Base-by-base conservation (phyloP, 1,140 invertebrate species). In the Aphelenchoides avenae region DNA sequence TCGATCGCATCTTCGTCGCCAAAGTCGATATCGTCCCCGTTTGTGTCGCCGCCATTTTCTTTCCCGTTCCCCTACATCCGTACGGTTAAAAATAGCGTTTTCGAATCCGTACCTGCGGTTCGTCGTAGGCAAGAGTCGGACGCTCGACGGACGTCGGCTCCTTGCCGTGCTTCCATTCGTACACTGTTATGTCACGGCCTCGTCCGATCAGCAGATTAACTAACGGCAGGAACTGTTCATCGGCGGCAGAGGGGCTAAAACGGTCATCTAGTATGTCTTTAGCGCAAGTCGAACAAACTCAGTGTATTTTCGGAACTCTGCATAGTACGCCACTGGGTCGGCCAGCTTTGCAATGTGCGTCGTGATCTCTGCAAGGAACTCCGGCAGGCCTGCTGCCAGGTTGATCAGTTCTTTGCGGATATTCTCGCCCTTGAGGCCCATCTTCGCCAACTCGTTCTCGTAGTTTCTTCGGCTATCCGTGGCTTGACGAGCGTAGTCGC, bases 31-130 rank as follows among this genome's bases (percentile, higher is more conserved):
- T 65, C 73, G 33, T 67, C 70, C 42, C n/a, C n/a, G n/a, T n/a
- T n/a, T n/a, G n/a, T n/a, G n/a, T n/a, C n/a, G n/a, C n/a, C n/a
- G n/a, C n/a, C n/a, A n/a, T n/a, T n/a, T n/a, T n/a, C n/a, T n/a
- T n/a, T n/a, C n/a, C n/a, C n/a, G n/a, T n/a, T 60, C 67, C 34
- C 78, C 78, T 26, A 79, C 78, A n/a, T 78, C 80, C 73, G 83
- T 84, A 75, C 53, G 59, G 31, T 63, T 62, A 64, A 61, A 66
- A 40, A 71, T 68, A 24, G 83, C 71, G 24, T 20, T 22, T 27
- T 24, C 13, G 30, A 20, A 44, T 43, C 34, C 73, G 76, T 27
- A 71, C 64, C 47, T 78, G 71, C 51, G 77, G 77, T 13, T 68
- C 66, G 1, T 64, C 66, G 43, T 72, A 70, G 26, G 65, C 42